These are phyloP conservation scores for Bombyx mandarina DNA, from an alignment of 1,140 invertebrate genomes.

Conservation along the genomic window DNA sequence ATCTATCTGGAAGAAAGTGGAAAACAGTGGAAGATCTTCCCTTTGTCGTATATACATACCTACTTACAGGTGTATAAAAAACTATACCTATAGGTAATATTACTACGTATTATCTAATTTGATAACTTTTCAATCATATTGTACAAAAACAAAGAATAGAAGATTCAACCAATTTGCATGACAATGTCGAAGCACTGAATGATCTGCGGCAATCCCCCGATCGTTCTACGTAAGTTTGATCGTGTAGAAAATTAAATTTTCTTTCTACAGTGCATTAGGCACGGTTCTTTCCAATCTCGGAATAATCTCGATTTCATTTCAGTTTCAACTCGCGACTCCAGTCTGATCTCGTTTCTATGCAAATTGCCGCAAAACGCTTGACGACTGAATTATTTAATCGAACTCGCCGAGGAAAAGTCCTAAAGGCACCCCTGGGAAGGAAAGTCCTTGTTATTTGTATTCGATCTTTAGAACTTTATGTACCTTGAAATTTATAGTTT, in stretches of 20 bases:
- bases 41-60: too few relatives aligned
- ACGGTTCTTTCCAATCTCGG: constrained; percentile 31
- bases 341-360: constrained; percentile 44
- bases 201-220: not conserved
- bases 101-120: too few relatives aligned
- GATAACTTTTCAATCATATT: too few relatives aligned
- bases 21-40: too few relatives aligned
- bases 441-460: too few relatives aligned
- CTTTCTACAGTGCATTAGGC: constrained; percentile 28
- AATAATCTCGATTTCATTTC: constrained; percentile 45
- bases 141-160: too few relatives aligned
- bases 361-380: constrained; percentile 38
- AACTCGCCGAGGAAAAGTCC: not conserved
- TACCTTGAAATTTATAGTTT: too few relatives aligned
- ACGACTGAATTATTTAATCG: constrained; percentile 41
- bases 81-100: too few relatives aligned
- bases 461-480: too few relatives aligned
- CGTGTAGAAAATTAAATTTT: constrained; percentile 42
- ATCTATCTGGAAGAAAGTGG: too few relatives aligned
- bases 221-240: constrained; percentile 6
- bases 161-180: constrained; percentile 1
- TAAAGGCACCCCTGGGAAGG: too few relatives aligned
- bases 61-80: too few relatives aligned
- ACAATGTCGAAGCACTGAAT: not conserved
- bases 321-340: constrained; percentile 33